Conservation (phyloP, 23 tunicate genomes). For the Ascidia mentula region DNA sequence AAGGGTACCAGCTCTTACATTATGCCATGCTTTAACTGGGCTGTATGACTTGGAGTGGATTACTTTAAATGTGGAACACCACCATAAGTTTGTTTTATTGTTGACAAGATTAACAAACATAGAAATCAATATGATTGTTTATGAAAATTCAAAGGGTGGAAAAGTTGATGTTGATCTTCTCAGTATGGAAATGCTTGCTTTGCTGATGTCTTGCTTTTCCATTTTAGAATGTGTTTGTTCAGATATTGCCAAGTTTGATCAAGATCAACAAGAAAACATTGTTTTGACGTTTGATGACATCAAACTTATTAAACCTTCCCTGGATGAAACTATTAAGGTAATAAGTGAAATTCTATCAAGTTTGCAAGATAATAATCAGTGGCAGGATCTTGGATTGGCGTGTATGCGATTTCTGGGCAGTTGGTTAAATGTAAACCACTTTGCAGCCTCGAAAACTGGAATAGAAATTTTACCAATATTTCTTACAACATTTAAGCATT, state of each 20-base stretch:
- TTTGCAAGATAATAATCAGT: background rate
- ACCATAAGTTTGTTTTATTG: constrained; percentile 37
- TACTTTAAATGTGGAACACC: background rate
- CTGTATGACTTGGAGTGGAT: constrained; percentile 33
- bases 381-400: background rate
- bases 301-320: constrained; percentile 17
- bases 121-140: background rate
- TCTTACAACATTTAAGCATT: constrained; percentile 7
- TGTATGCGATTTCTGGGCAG: constrained; percentile 49
- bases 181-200: background rate
- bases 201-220: constrained; percentile 32
- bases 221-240: constrained; percentile 43
- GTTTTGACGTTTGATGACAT: constrained; percentile 57
- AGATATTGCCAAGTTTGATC: constrained; percentile 53
- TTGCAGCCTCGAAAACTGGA: constrained; percentile 42
- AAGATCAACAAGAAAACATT: constrained; percentile 13
- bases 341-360: background rate
- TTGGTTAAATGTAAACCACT: constrained; percentile 54
- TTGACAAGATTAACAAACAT: background rate
- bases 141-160: background rate
- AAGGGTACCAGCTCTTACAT: constrained; percentile 35
- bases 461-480: constrained; percentile 10
- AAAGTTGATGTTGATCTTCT: background rate
- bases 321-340: constrained; percentile 40
- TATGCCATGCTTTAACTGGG: constrained; percentile 17